Base-by-base conservation (phyloP, 2,888 invertebrate species). In the Microctonus brassicae region DNA sequence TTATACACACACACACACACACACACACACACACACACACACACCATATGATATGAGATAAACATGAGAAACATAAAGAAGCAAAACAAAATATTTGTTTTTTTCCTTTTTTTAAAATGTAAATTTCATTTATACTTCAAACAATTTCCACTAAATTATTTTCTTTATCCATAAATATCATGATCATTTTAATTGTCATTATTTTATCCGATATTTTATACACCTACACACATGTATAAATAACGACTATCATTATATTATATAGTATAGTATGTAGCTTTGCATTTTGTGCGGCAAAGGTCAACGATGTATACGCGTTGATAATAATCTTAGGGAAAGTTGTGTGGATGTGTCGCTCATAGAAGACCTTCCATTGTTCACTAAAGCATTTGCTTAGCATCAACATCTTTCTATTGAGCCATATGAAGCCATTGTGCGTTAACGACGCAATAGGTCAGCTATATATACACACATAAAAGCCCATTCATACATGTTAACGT, bases 261-360 rank as follows among this genome's bases (percentile, higher is more conserved):
- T n/a, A n/a, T n/a, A n/a, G n/a, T n/a, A n/a, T n/a, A n/a, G n/a
- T n/a, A n/a, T n/a, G n/a, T n/a, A n/a, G n/a, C n/a, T n/a, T n/a
- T n/a, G n/a, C n/a, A n/a, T n/a, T n/a, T n/a, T n/a, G n/a, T n/a
- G n/a, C n/a, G n/a, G n/a, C n/a, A 47, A 47, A 47, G 47, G 47
- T 47, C 17, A 47, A 47, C 17, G 7, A 47, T 9, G 1, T n/a
- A 47, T 17, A n/a, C n/a, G n/a, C n/a, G n/a, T n/a, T n/a, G 47
- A 70, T 70, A 36, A 70, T 61, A 70, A 70, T 70, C 65, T 36
- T 33, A 20, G 53, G 11, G 65, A 70, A 66, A 70, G 61, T 65
- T 39, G n/a, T 7, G 24, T 20, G 70, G 17, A 64, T 58, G 9
- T 47, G 53, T 64, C 55, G 34, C 60, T 33, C 36, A 58, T 53